Conservation (phyloP, 2,888 invertebrate genomes). For the Xestia c-nigrum region DNA sequence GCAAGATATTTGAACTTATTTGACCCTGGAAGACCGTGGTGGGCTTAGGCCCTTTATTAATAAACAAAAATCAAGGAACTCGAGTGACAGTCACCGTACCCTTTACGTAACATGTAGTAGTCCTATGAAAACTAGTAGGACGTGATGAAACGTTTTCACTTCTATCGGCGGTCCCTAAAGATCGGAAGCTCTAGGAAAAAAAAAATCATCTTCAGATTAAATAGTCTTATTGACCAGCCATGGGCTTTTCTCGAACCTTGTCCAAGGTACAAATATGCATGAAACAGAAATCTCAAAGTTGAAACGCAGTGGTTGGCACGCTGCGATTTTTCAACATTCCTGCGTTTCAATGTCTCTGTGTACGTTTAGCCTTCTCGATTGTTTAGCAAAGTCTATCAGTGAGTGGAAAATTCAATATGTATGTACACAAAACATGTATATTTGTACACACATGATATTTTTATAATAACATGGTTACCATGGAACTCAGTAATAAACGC, state of each 20-base stretch:
- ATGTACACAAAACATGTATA: slow-evolving; percentile 41
- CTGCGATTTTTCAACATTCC: neutral
- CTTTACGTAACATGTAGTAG: too few relatives aligned
- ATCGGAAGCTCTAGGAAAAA: too few relatives aligned
- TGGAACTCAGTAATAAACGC: slow-evolving; percentile 3
- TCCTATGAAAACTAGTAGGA: too few relatives aligned
- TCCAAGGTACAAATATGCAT: neutral
- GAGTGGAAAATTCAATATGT: slow-evolving; percentile 57
- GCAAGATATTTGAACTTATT: neutral
- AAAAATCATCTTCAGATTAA: too few relatives aligned
- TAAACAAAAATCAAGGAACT: too few relatives aligned
- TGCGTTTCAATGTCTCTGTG: slow-evolving; percentile 36
- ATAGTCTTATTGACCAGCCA: neutral
- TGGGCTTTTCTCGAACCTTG: neutral
- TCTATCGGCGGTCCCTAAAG: too few relatives aligned
- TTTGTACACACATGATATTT: slow-evolving; percentile 23
- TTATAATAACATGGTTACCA: slow-evolving; percentile 27
- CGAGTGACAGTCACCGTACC: too few relatives aligned
- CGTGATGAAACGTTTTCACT: too few relatives aligned
- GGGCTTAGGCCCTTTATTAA: too few relatives aligned
- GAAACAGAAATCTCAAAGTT: neutral
- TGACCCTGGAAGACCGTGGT: neutral
- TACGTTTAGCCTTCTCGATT: slow-evolving; percentile 51
- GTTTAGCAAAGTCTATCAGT: slow-evolving; percentile 62
- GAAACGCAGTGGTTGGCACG: neutral